These are phyloP conservation scores for Drosophila colorata DNA, from an alignment of 2,888 invertebrate genomes.

Conservation along the genomic window DNA sequence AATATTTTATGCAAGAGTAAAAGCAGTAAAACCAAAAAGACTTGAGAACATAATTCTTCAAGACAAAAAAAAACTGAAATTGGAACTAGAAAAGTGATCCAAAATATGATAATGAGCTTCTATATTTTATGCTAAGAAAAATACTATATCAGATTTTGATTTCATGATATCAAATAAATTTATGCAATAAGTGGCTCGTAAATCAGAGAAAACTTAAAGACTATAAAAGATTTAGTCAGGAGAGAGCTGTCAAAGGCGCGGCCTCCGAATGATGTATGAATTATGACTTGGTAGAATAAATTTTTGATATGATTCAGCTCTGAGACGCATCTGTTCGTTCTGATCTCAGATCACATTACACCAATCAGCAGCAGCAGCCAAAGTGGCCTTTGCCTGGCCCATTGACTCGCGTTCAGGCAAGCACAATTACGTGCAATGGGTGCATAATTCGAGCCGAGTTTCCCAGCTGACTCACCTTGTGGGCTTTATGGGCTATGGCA, in stretches of 20 bases:
- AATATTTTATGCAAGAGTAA: no score
- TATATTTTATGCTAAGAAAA: no score
- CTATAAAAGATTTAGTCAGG: not conserved
- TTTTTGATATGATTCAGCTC: not conserved
- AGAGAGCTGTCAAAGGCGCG: not conserved
- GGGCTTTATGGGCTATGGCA: not conserved
- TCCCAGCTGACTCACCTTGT: slow-evolving; percentile 31
- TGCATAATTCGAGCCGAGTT: slow-evolving; percentile 26
- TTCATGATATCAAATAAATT: not conserved
- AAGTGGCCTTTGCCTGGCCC: not conserved
- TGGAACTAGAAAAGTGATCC: no score
- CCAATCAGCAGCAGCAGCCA: no score
- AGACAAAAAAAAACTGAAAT: no score
- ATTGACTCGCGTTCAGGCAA: slow-evolving; percentile 11
- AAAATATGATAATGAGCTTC: no score
- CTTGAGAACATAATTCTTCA: no score
- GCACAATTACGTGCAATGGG: slow-evolving; percentile 32
- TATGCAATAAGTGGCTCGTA: not conserved
- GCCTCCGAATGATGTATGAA: not conserved
- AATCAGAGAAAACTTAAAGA: not conserved
- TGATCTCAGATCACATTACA: slow-evolving; percentile 6
- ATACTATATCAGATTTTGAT: no score
- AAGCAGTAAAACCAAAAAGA: no score
- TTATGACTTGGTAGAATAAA: not conserved
- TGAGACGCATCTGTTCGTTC: slow-evolving; percentile 1